Conservation (phyloP, 2,113 vertebrate species). For the Sceloporus undulatus region DNA sequence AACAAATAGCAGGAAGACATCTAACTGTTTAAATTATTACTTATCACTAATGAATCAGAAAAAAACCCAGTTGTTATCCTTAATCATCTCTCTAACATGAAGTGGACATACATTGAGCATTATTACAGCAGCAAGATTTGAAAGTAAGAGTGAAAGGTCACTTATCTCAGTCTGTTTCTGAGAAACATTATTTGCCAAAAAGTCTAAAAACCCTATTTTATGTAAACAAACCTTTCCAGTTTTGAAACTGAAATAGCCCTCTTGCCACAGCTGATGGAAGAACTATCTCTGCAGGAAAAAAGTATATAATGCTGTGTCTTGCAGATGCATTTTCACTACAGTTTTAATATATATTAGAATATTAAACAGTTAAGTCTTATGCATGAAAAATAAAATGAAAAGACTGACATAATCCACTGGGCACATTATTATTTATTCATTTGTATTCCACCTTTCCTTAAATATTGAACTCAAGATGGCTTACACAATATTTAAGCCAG, state of each 20-base stretch:
- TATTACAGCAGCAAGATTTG: conserved; percentile 19
- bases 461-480: no score
- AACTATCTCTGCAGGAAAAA: conserved; percentile 11
- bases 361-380: background rate
- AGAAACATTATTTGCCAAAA: conserved; percentile 24
- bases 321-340: background rate
- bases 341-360: background rate
- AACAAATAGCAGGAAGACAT: conserved; percentile 9
- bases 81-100: conserved; percentile 32
- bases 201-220: background rate
- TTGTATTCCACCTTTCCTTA: no score
- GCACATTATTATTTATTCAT: no score
- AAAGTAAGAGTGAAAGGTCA: conserved; percentile 19
- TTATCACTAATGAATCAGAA: conserved; percentile 44
- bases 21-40: conserved; percentile 5
- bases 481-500: no score
- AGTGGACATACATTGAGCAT: conserved; percentile 11
- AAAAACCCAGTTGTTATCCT: conserved; percentile 7
- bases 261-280: background rate
- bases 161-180: background rate
- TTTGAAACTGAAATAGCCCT: background rate
- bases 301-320: background rate
- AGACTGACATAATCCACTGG: conserved; percentile 34
- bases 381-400: background rate
- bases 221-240: background rate